A percentile compares a stretch with the other conserved stretches of the same genome.
Conservation (phyloP, 2,888 invertebrate genomes). For the Pandemis corylana region DNA sequence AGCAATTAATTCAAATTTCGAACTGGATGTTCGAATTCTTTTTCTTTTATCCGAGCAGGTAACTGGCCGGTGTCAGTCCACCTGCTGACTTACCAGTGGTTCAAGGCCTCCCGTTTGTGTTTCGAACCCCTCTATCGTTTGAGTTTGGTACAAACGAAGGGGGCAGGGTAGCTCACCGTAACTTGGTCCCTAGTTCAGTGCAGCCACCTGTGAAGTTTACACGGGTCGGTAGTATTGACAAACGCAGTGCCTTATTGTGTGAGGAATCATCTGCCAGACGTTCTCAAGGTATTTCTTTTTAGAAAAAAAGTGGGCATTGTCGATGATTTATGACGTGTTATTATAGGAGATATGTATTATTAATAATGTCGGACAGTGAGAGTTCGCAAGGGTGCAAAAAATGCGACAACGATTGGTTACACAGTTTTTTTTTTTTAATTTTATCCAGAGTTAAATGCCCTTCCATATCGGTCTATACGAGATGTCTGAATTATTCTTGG, state of each 20-base stretch:
- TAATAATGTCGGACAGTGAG: slow-evolving; percentile 40
- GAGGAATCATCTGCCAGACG: slow-evolving; percentile 57
- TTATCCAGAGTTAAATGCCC: no score
- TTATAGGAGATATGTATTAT: slow-evolving; percentile 46
- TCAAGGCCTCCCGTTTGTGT: slow-evolving; percentile 57
- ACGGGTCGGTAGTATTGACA: slow-evolving; percentile 65
- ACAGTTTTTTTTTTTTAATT: no score
- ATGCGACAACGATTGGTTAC: no score
- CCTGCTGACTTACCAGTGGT: slow-evolving; percentile 62
- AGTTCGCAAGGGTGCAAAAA: slow-evolving; percentile 26
- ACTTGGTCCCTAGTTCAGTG: slow-evolving; percentile 66
- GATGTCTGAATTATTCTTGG: no score
- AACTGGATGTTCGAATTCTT: slow-evolving; percentile 74
- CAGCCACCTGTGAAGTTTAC: slow-evolving; percentile 75
- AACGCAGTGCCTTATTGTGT: slow-evolving; percentile 66
- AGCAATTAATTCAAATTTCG: slow-evolving; percentile 70
- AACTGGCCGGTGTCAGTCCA: slow-evolving; percentile 63
- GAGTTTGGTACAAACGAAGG: slow-evolving; percentile 50
- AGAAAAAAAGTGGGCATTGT: slow-evolving; percentile 15
- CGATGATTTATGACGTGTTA: slow-evolving; percentile 45
- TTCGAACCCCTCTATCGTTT: slow-evolving; percentile 63
- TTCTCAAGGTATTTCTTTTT: slow-evolving; percentile 36
- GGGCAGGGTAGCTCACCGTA: slow-evolving; percentile 55
- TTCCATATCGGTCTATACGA: no score
- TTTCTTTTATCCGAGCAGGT: slow-evolving; percentile 70